phyloP scores from a whole-genome alignment of 2,888 invertebrate genomes.

The Gisinianus flammeolus region DNA sequence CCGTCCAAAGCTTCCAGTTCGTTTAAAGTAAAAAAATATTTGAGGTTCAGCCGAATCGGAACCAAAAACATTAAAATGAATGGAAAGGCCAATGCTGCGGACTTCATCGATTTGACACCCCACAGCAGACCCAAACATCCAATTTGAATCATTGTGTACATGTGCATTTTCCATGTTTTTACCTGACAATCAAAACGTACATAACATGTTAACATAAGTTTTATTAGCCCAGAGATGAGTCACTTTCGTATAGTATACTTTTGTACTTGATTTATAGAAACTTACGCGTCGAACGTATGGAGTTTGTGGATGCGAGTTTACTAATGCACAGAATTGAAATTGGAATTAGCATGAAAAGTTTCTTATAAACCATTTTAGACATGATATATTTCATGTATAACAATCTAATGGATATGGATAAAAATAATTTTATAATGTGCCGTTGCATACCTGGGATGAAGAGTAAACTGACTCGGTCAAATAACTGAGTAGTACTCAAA shows the following conservation, averaged over 20 bases:
- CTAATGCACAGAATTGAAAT: no score
- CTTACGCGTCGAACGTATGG: constrained; percentile 85
- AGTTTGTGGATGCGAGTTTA: constrained; percentile 91
- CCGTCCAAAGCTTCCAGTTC: constrained; percentile 83
- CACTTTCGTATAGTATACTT: no score
- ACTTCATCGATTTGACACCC: constrained; percentile 86
- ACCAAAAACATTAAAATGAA: constrained; percentile 93
- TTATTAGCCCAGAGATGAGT: no score
- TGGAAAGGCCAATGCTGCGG: constrained; percentile 84
- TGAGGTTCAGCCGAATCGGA: constrained; percentile 77
- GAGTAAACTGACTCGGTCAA: constrained; percentile 84
- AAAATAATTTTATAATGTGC: no score
- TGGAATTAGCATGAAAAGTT: no score
- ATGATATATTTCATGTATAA: no score
- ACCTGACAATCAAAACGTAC: constrained; percentile 67
- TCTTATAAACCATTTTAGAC: no score
- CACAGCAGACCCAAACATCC: constrained; percentile 79
- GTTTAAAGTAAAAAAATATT: constrained; percentile 76
- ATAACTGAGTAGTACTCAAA: constrained; percentile 90
- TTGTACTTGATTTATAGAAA: no score
- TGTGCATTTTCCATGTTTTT: constrained; percentile 88
- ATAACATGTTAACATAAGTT: no score
- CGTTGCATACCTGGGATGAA: constrained; percentile 96
- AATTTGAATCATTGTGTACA: constrained; percentile 85
- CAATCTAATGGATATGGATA: no score